Base-by-base conservation (phyloP, 2,888 invertebrate species). In the Strigamia transsilvanica region DNA sequence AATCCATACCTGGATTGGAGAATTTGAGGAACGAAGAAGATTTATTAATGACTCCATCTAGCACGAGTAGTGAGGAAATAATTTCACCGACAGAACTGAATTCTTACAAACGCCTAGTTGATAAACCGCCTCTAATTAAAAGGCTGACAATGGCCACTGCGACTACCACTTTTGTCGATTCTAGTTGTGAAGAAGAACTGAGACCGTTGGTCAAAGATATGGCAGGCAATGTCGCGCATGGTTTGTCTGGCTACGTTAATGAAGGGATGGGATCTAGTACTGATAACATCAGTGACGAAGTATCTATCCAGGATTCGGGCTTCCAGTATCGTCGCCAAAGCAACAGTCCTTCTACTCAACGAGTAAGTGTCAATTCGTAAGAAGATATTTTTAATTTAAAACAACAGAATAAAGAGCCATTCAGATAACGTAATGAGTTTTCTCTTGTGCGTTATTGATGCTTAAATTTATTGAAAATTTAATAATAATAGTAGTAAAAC, bases 31-130 rank as follows among this genome's bases (percentile, higher is more conserved):
- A 80, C 32, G 82, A 38, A 46, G 79, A 21, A 83, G 84, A 83
- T 82, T 82, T 34, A 78, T 83, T 51, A 82, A 83, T 78, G 83
- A 83, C 82, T 9, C 83, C 83, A 2, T 83, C 83, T 12, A 83
- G 82, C 46, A 73, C 82, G 23, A 82, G 82, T 46, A 94, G 94
- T 85, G 94, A 95, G 88, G 95, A 95, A 89, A 94, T 94, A 87
- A 94, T 93, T 89, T 95, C 95, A 12, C 95, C 95, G 79, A 94
- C 94, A 80, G 95, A 95, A 90, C 91, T 94, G 88, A 94, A 94
- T 89, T 93, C 94, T 87, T 95, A 94, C 89, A 92, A 94, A 87
- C 90, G 94, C 86, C 91, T 95, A 87, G 91, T 91, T 83, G 94
- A 95, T 87, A 93, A 94, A 87, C 94, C 94, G 83, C 94, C 94